A percentile compares a stretch with the other conserved stretches of the same genome.
These are phyloP conservation scores for Leuciscus waleckii DNA, from an alignment of 2,797 vertebrate species.

Conservation along the genomic window DNA sequence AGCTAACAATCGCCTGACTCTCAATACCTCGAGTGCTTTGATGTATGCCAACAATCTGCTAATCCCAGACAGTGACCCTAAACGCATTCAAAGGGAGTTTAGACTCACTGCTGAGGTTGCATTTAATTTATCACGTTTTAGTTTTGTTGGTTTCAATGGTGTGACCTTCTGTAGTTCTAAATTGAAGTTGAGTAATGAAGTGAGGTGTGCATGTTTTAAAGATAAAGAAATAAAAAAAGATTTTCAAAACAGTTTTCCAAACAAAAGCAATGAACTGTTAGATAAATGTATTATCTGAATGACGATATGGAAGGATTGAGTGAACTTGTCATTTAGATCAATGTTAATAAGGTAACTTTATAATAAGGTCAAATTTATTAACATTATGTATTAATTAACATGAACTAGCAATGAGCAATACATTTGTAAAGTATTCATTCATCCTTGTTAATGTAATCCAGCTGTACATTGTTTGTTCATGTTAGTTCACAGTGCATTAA, in stretches of 20 bases:
- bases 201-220: neutral
- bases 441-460: too few relatives aligned
- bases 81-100: neutral
- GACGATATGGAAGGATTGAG: neutral
- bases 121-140: neutral
- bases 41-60: neutral
- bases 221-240: neutral
- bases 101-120: neutral
- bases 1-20: conserved; percentile 19
- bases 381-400: too few relatives aligned
- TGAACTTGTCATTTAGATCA: neutral
- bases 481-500: too few relatives aligned
- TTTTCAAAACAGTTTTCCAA: neutral
- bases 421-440: too few relatives aligned
- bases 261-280: neutral
- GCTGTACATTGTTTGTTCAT: too few relatives aligned
- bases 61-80: conserved; percentile 12
- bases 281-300: neutral
- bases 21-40: conserved; percentile 2
- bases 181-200: neutral
- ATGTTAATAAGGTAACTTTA: neutral
- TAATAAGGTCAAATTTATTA: too few relatives aligned
- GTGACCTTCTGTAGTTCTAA: conserved; percentile 6
- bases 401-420: too few relatives aligned
- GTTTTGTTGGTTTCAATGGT: conserved; percentile 8